Evolutionary conservation across 2,888 invertebrate species (phyloP).

Genomic region (Chelonus formosanus): DNA sequence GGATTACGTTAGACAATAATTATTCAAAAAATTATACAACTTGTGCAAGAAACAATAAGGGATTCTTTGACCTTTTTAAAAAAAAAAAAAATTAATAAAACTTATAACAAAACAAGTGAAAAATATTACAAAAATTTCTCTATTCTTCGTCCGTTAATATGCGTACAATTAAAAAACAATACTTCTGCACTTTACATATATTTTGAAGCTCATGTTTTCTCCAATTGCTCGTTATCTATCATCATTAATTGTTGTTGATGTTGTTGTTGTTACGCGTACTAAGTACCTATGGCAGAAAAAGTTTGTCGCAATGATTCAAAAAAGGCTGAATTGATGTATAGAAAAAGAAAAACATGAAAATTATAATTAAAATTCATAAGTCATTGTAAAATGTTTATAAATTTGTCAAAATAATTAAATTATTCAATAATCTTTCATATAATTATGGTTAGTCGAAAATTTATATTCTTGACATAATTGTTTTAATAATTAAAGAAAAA

Average conservation of each 20-base stretch:
- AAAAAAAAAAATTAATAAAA: constrained; percentile 9
- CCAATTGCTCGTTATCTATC: constrained; percentile 33
- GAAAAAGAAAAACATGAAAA: constrained; percentile 1
- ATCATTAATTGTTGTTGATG: constrained; percentile 41
- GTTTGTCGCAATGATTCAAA: constrained; percentile 10
- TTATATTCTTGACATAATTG: background rate
- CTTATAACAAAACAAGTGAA: background rate
- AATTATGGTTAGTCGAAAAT: no score
- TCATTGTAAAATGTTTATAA: constrained; percentile 10
- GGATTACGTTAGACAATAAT: constrained; percentile 43
- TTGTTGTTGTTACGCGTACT: constrained; percentile 44
- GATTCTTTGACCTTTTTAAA: constrained; percentile 25
- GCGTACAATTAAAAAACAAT: constrained; percentile 17
- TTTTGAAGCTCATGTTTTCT: constrained; percentile 29
- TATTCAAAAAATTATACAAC: constrained; percentile 39
- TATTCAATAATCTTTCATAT: no score
- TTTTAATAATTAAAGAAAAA: background rate
- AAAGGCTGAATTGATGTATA: background rate
- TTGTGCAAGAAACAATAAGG: constrained; percentile 36
- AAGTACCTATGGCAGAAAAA: constrained; percentile 37
- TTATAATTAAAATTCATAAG: constrained; percentile 3
- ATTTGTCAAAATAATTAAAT: background rate
- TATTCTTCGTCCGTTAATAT: constrained; percentile 11
- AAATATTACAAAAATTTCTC: constrained; percentile 7
- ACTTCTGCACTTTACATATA: constrained; percentile 17